Base-by-base conservation (phyloP, 2,113 vertebrate species). In the Aspidoscelis tigris region DNA sequence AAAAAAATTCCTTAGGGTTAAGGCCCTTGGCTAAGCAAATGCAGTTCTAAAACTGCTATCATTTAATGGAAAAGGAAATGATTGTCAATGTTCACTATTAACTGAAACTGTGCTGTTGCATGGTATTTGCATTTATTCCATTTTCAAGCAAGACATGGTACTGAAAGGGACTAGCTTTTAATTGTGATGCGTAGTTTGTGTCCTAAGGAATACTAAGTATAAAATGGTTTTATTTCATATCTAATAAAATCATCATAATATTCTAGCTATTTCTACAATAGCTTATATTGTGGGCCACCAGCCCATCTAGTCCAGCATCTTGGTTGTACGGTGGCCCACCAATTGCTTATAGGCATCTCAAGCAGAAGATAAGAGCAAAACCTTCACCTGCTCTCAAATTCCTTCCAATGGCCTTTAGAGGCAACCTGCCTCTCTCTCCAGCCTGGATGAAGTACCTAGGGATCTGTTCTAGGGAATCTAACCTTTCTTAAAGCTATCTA, bases 1-100 rank as follows among this genome's bases (percentile, higher is more conserved):
- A 94, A 95, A 95, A 95, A 95, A 95, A 95, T 96, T 95, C 92
- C 80, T 20, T 94, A 95, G 95, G 95, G 95, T 86, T 93, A 90
- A 94, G 93, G 94, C 88, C 90, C 88, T 90, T 93, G 94, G 93
- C 89, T 93, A 94, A 94, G 93, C 93, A 94, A 96, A 92, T 95
- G 94, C 91, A 93, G 93, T 92, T 92, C 89, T 87, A 90, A 6
- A 91, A 90, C 84, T 89, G 89, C 88, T 93, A 77, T 82, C 86
- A 90, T 84, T 78, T 92, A 95, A 92, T 33, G 55, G 76, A 64
- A 68, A 93, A 84, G 86, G 87, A 93, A 92, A 93, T 87, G 80
- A 92, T 94, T 91, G 82, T 72, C 92, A 90, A 80, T 90, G 93
- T 87, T 94, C 81, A 69, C 94, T 95, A 90, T 88, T 91, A 90